phyloP scores from a whole-genome alignment of 2,113 vertebrate genomes.

The Sorex fumeus region DNA sequence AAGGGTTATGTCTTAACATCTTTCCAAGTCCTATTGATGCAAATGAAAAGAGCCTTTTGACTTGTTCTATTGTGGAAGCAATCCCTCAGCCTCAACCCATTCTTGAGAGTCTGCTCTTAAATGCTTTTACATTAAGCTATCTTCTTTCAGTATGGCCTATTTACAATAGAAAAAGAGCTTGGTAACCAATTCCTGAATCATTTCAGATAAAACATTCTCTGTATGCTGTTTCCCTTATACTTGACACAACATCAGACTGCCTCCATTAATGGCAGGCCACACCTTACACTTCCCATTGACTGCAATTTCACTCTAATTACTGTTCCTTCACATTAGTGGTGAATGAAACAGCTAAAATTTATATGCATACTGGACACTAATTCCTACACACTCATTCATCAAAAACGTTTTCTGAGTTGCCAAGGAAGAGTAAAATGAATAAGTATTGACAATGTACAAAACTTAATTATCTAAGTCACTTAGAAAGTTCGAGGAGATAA shows the following conservation, averaged over 20 bases:
- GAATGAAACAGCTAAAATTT: constrained; percentile 62
- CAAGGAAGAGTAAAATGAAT: constrained; percentile 63
- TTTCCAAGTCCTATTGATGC: constrained; percentile 64
- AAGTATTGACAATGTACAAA: constrained; percentile 37
- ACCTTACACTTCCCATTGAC: constrained; percentile 56
- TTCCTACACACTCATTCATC: constrained; percentile 53
- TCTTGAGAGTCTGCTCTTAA: constrained; percentile 64
- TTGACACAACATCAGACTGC: not conserved
- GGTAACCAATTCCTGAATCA: constrained; percentile 59
- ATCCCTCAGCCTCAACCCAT: constrained; percentile 64
- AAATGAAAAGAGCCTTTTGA: constrained; percentile 70
- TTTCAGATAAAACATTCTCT: constrained; percentile 68
- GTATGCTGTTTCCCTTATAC: constrained; percentile 27
- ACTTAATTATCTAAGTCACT: constrained; percentile 29
- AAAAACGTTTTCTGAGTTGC: constrained; percentile 46
- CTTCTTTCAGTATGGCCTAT: constrained; percentile 60
- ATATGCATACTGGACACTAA: constrained; percentile 25
- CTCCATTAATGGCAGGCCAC: constrained; percentile 42
- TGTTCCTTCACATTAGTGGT: constrained; percentile 44
- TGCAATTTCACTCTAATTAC: constrained; percentile 62
- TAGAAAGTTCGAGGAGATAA: constrained; percentile 65
- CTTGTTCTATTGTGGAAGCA: constrained; percentile 61
- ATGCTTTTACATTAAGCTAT: constrained; percentile 61
- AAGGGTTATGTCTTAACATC: constrained; percentile 65
- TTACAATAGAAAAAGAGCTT: constrained; percentile 59